Evolutionary conservation across 2,797 vertebrate genomes (phyloP), one percentile per base, ranked within the genome.

Genomic region (Bucorvus abyssinicus): DNA sequence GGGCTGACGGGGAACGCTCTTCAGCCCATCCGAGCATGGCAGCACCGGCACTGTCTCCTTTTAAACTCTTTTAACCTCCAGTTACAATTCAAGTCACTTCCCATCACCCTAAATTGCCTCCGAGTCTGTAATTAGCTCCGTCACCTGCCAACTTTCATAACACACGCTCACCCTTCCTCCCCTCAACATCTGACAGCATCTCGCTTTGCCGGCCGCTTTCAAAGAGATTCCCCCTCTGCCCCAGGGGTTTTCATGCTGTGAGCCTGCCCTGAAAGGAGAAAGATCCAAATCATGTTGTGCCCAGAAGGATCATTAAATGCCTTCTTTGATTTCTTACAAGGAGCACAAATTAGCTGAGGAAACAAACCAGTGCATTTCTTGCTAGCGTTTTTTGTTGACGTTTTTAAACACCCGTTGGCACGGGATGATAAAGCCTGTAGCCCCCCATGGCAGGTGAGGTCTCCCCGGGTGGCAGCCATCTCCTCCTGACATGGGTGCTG

Each of bases 81-180:
- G 38, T 87, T 56, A 60, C 61, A 29, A 90, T 69, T 90, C 80
- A 18, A 89, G 73, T 83, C 93, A 69, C 84, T 94, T 82, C 78
- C 89, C 10, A 1, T 83, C 87, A 73, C 90, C 84, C 78, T 56
- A 19, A 96, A 90, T 81, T 84, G 89, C 89, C 82, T 86, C 50
- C 0, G 4, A 69, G 73, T 5, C 27, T 0, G 4, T 91, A 93
- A 96, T 95, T 63, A 94, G 85, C 93, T 78, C 84, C 5, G 80
- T 96, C 93, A 93, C 85, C 94, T 95, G 95, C 83, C 96, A 96
- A 18, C 93, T 85, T 60, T 7, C 93, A 88, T 67, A 73, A 21
- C 79, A 26, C 55, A 30, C 7, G 0, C 67, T 91, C 77, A 1
- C 34, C 40, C 84, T 73, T 42, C 56, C 75, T 68, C 38, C 78